A percentile compares a stretch with the other conserved stretches of the same genome.
Conservation (phyloP, 2,888 invertebrate genomes). For the Frankliniella fusca region DNA sequence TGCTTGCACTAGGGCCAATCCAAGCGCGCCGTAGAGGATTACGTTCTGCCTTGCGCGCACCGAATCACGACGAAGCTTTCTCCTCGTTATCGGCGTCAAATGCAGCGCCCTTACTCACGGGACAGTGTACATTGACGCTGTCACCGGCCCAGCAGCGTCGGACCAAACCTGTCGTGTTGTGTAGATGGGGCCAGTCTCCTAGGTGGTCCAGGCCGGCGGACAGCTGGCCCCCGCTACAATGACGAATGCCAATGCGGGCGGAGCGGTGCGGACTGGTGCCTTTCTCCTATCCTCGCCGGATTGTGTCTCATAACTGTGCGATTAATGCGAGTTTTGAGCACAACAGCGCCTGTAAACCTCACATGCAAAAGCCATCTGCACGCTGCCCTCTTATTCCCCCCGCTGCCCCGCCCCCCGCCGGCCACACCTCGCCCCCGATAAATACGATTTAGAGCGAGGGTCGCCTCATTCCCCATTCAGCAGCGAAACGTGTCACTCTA, state of each 20-base stretch:
- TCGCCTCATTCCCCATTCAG: conserved; percentile 3
- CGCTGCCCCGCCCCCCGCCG: neutral
- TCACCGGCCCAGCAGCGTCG: neutral
- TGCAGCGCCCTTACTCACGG: neutral
- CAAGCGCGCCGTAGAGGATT: too few species aligned
- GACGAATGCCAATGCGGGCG: neutral
- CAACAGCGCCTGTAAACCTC: too few species aligned
- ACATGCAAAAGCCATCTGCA: too few species aligned
- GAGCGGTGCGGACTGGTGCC: neutral
- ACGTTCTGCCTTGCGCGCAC: neutral
- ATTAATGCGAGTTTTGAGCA: too few species aligned
- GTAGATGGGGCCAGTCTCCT: conserved; percentile 10
- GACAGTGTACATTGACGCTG: conserved; percentile 12
- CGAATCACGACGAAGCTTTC: neutral
- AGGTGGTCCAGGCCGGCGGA: conserved; percentile 5
- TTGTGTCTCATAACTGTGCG: too few species aligned
- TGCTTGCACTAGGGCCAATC: too few species aligned
- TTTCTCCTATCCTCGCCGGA: neutral
- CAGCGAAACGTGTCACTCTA: neutral
- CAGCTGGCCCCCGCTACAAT: neutral
- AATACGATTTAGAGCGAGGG: neutral
- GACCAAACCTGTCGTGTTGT: conserved; percentile 15
- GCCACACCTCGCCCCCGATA: neutral
- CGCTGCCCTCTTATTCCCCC: neutral
- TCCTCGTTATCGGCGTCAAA: neutral